Evolutionary conservation across 1,140 invertebrate genomes (phyloP).

Genomic region (Eriosoma lanigerum): DNA sequence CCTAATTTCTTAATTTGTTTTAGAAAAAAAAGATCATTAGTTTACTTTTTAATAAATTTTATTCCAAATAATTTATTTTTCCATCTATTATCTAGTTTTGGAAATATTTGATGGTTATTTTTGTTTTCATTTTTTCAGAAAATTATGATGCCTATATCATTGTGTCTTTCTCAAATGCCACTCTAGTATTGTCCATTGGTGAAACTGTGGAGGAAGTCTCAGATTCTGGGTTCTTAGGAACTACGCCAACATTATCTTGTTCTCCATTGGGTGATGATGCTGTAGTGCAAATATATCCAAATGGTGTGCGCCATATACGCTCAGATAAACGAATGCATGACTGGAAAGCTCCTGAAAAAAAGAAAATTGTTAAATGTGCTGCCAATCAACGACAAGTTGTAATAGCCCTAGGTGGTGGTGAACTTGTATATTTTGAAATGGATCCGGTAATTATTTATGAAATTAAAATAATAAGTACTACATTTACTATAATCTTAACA

Average conservation of each 20-base stretch:
- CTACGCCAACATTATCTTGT: conserved; percentile 95
- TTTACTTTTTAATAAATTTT: not conserved
- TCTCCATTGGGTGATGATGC: conserved; percentile 96
- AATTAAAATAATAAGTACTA: not conserved
- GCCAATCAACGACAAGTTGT: conserved; percentile 98
- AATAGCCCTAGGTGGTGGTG: conserved; percentile 94
- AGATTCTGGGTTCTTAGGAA: conserved; percentile 98
- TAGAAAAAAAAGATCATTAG: not conserved
- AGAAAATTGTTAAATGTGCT: conserved; percentile 95
- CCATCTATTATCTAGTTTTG: not conserved
- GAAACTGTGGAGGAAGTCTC: conserved; percentile 99
- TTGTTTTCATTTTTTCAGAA: conserved; percentile 75
- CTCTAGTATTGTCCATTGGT: conserved; percentile 97
- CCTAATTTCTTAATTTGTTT: conserved; percentile 12
- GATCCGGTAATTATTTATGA: conserved; percentile 77
- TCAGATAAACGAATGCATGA: conserved; percentile 97
- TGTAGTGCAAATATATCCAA: conserved; percentile 96
- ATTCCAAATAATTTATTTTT: conserved; percentile 53
- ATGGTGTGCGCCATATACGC: conserved; percentile 97
- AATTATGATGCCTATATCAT: conserved; percentile 99
- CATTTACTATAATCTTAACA: not conserved
- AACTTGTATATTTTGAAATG: conserved; percentile 99
- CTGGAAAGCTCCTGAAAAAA: conserved; percentile 98
- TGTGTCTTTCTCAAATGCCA: conserved; percentile 99
- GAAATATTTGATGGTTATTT: conserved; percentile 4